A percentile compares a stretch with the other conserved stretches of the same genome.
Conservation (phyloP, 1,140 invertebrate species). For the Nasonia longicornis region DNA sequence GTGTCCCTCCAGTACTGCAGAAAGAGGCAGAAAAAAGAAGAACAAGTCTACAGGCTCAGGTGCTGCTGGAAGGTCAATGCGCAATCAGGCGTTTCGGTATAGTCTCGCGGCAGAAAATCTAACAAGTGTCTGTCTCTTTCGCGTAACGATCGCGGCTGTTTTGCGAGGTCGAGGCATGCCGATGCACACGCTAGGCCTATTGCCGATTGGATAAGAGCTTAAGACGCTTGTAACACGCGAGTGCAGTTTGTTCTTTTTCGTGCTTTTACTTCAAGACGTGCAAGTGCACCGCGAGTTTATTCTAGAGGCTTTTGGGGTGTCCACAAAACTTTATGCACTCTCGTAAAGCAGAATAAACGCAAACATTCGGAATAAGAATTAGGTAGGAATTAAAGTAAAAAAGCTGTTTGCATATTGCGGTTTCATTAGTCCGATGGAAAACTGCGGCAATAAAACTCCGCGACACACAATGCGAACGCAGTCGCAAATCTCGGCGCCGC, state of each 20-base stretch:
- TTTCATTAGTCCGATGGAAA: background rate
- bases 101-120: background rate
- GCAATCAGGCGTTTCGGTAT: background rate
- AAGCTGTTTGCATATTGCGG: background rate
- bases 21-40: background rate
- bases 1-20: background rate
- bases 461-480: too few relatives aligned
- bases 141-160: background rate
- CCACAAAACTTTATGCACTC: too few relatives aligned
- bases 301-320: too few relatives aligned
- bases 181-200: conserved; percentile 4
- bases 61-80: background rate
- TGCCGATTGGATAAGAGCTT: background rate
- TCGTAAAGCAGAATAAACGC: too few relatives aligned
- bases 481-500: background rate
- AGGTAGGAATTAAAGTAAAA: background rate
- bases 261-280: too few relatives aligned
- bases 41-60: background rate
- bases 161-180: background rate
- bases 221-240: too few relatives aligned
- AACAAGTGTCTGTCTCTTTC: conserved; percentile 12
- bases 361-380: too few relatives aligned
- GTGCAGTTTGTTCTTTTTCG: too few relatives aligned
- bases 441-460: background rate
- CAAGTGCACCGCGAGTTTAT: background rate